Conservation (phyloP, 2,797 vertebrate genomes). For the Sphaeramia orbicularis region DNA sequence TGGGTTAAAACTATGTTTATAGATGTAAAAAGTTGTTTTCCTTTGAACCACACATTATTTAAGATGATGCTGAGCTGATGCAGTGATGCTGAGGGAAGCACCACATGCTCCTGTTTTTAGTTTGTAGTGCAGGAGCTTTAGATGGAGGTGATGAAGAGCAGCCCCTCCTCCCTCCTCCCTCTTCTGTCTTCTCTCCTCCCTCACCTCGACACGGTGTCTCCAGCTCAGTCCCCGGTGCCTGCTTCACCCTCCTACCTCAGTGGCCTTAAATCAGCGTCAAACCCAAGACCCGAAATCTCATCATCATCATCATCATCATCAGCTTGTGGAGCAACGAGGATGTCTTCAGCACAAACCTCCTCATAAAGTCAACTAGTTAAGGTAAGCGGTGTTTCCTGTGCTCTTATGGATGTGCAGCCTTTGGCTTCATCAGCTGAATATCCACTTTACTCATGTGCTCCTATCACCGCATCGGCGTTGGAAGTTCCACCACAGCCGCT, state of each 20-base stretch:
- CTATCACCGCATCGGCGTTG: slow-evolving; percentile 28
- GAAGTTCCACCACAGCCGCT: slow-evolving; percentile 1
- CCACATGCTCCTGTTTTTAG: neutral
- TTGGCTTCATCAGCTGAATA: slow-evolving; percentile 34
- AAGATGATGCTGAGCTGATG: too few relatives aligned
- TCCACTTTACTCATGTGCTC: slow-evolving; percentile 36
- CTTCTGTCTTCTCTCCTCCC: slow-evolving; percentile 45
- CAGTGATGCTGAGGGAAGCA: neutral
- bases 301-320: slow-evolving; percentile 35
- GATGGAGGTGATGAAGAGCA: slow-evolving; percentile 45
- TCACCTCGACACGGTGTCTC: slow-evolving; percentile 62
- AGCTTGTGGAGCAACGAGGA: slow-evolving; percentile 33
- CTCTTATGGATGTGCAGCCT: neutral
- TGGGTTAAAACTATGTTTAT: neutral
- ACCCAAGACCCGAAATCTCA: neutral
- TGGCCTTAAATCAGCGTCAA: slow-evolving; percentile 49
- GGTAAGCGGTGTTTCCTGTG: slow-evolving; percentile 66
- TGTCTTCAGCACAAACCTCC: slow-evolving; percentile 25
- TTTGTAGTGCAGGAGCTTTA: slow-evolving; percentile 12
- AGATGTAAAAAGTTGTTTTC: neutral
- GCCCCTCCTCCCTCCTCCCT: slow-evolving; percentile 35
- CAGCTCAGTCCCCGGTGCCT: slow-evolving; percentile 35
- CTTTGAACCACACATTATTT: too few relatives aligned
- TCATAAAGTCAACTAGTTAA: slow-evolving; percentile 58
- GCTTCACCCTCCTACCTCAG: slow-evolving; percentile 50